Evolutionary conservation across 1,140 invertebrate species (phyloP), one percentile per base, ranked within the genome.

Genomic region (Archivesica marissinica): DNA sequence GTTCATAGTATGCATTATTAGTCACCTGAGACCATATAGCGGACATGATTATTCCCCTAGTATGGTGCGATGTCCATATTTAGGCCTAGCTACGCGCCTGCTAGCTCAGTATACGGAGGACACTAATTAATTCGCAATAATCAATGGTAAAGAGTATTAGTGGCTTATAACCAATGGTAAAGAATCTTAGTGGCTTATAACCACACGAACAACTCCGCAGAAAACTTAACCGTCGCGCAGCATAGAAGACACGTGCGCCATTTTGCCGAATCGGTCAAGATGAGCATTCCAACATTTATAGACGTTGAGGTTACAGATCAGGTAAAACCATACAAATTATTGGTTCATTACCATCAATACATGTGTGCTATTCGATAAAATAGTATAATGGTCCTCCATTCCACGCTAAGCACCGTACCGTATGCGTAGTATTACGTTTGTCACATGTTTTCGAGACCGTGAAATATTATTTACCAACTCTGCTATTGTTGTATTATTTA

Each of bases 251-350:
- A 85, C 50, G 72, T 76, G 75, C 38, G 61, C 75, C 56, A 76
- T 68, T 61, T 52, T 47, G 20, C 59, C 47, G 61, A 47, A 17
- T 52, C 41, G 33, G 20, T 78, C 74, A 66, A 30, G 15, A 84
- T 84, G 81, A 84, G 81, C 68, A 84, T 84, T 35, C 81, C 81
- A 20, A 84, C 81, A 61, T 84, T 84, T 76, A 84, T 84, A n/a
- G 81, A 84, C 38, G 68, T 84, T 15, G 72, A 76, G 59, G 81
- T 84, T 44, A 39, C 52, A 66, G 72, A 84, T 39, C 81, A 84
- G 72, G 81, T 84, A 84, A 39, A 70, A 33, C 13, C 4, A 3
- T 28, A 28, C 15, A 15, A 11, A 33, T 20, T 33, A 28, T 28
- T 2, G 3, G 2, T 20, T 6, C 33, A 64, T 64, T 13, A 6